These are phyloP conservation scores for Colletes latitarsis DNA, from an alignment of 1,140 invertebrate genomes.

Conservation along the genomic window DNA sequence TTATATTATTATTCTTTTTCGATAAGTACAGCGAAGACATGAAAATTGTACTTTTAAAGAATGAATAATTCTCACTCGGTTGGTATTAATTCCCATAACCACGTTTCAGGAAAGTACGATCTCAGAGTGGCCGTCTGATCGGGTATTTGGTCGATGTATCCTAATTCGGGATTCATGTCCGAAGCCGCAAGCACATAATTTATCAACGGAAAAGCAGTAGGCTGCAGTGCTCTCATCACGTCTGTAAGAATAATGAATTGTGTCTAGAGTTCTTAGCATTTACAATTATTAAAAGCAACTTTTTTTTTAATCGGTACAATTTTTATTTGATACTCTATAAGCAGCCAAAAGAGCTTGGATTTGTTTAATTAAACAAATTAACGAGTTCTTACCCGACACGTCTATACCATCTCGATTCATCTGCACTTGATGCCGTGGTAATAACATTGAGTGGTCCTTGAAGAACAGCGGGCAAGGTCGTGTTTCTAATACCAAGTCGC, in stretches of 20 bases:
- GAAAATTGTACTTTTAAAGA: neutral
- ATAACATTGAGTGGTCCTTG: no score
- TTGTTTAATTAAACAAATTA: no score
- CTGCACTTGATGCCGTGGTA: no score
- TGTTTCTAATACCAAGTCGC: slow-evolving; percentile 80
- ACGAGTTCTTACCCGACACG: slow-evolving; percentile 64
- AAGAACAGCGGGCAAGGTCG: slow-evolving; percentile 76
- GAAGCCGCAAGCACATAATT: slow-evolving; percentile 43
- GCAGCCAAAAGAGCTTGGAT: no score
- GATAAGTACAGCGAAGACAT: no score
- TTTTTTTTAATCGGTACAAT: no score
- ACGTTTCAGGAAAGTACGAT: slow-evolving; percentile 86
- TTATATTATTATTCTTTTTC: no score
- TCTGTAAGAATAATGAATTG: neutral
- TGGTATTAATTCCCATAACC: slow-evolving; percentile 85
- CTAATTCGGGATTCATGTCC: slow-evolving; percentile 65
- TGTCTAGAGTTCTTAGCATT: neutral
- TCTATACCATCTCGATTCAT: slow-evolving; percentile 32
- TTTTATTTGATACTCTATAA: no score
- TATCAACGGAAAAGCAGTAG: slow-evolving; percentile 71
- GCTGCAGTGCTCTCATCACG: slow-evolving; percentile 64
- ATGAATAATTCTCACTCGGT: slow-evolving; percentile 78
- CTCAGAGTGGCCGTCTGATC: slow-evolving; percentile 77
- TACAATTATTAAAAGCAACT: neutral
- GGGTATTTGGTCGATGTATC: slow-evolving; percentile 73